phyloP scores from a whole-genome alignment of 1,140 invertebrate species.

The Diplogasteroides magnus region DNA sequence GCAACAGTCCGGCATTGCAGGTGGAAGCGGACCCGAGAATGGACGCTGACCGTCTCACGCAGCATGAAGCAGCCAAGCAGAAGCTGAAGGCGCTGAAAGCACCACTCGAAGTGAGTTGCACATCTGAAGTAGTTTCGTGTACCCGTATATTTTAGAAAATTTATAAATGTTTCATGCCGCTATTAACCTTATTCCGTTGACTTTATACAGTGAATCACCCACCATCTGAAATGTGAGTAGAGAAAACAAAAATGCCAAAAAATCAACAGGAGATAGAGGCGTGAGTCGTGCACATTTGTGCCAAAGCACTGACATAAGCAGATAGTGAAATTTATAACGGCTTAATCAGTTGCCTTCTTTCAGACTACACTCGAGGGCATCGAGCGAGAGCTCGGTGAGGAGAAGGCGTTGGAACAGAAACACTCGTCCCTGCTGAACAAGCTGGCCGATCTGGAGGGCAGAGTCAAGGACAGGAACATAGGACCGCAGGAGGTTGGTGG shows the following conservation, averaged over 20 bases:
- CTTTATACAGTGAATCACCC: too few species aligned
- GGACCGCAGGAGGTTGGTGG: neutral
- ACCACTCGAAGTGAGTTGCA: too few species aligned
- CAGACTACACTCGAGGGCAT: neutral
- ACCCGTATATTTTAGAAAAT: too few species aligned
- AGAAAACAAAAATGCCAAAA: conserved; percentile 18
- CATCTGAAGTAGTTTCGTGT: too few species aligned
- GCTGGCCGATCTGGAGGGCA: neutral
- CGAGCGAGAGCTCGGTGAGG: neutral
- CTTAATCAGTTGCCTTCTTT: too few species aligned
- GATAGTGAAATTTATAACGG: too few species aligned
- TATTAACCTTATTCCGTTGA: too few species aligned
- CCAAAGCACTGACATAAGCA: too few species aligned
- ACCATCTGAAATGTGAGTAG: too few species aligned
- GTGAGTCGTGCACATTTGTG: too few species aligned
- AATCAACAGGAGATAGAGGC: conserved; percentile 9
- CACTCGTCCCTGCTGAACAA: neutral
- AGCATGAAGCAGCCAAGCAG: neutral
- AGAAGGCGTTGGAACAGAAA: neutral
- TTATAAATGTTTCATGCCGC: too few species aligned
- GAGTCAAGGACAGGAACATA: neutral
- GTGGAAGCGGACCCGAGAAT: neutral
- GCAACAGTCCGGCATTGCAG: too few species aligned
- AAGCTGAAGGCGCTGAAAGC: neutral
- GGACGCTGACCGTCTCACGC: neutral